A percentile compares a stretch with the other conserved stretches of the same genome.
Conservation (phyloP, 2,113 vertebrate species). For the Neodontobutis hainanensis region DNA sequence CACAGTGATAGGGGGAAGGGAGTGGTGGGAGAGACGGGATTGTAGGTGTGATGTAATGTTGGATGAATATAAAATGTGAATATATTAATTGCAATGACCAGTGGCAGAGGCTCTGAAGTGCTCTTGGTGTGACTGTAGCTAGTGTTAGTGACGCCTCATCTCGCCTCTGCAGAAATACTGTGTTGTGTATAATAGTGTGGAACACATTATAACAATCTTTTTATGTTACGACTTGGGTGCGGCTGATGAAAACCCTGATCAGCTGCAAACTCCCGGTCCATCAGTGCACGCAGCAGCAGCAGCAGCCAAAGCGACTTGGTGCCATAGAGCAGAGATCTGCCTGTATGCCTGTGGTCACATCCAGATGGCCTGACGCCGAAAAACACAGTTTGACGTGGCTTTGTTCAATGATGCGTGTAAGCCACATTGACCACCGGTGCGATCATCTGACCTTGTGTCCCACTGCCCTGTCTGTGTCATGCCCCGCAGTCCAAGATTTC, state of each 20-base stretch:
- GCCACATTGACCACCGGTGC: slow-evolving; percentile 68
- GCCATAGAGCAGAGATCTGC: slow-evolving; percentile 4
- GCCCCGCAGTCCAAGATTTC: slow-evolving; percentile 1
- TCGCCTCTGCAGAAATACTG: background rate
- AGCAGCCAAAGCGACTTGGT: slow-evolving; percentile 8
- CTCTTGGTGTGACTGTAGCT: background rate
- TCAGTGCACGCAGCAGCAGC: background rate
- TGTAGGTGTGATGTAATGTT: background rate
- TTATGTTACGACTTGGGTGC: background rate
- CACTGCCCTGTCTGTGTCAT: slow-evolving; percentile 37
- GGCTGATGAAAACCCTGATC: background rate
- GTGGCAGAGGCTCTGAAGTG: background rate
- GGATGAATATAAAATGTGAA: no score
- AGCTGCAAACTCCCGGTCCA: background rate
- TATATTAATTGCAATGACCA: background rate
- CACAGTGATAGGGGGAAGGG: slow-evolving; percentile 24
- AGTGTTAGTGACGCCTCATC: background rate
- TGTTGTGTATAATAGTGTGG: background rate
- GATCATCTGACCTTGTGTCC: slow-evolving; percentile 64
- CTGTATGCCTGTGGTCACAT: slow-evolving; percentile 35
- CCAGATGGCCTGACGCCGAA: slow-evolving; percentile 68
- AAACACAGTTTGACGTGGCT: slow-evolving; percentile 64
- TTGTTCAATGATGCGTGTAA: slow-evolving; percentile 64
- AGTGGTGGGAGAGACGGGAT: background rate
- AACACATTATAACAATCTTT: background rate